These are phyloP conservation scores for Thomomys bottae DNA, from an alignment of 2,113 vertebrate species.

Conservation along the genomic window DNA sequence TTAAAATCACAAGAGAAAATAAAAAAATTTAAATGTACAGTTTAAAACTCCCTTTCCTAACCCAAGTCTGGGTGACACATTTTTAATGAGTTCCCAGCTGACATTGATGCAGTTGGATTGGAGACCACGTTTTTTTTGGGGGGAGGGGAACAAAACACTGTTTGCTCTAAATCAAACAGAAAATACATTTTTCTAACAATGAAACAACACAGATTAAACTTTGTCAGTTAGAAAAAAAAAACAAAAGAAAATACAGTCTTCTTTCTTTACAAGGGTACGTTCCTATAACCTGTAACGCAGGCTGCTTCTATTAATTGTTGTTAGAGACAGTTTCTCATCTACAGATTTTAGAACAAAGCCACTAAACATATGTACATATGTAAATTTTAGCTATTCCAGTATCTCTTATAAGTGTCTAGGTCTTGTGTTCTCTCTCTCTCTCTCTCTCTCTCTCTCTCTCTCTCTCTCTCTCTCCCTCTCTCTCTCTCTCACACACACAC, in stretches of 20 bases:
- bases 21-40: neutral
- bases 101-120: neutral
- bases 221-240: conserved; percentile 1
- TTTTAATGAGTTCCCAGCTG: neutral
- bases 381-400: neutral
- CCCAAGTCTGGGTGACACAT: neutral
- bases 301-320: neutral
- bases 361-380: conserved; percentile 8
- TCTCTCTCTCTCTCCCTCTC: too few species aligned
- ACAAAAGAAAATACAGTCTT: neutral
- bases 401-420: conserved; percentile 3
- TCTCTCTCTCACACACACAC: too few species aligned
- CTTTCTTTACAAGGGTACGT: neutral
- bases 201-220: neutral
- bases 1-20: neutral
- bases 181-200: conserved; percentile 14
- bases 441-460: too few species aligned
- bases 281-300: neutral
- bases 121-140: neutral
- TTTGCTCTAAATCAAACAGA: neutral
- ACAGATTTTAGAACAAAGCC: conserved; percentile 19
- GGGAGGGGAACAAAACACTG: neutral
- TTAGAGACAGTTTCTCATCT: neutral
- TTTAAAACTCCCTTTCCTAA: neutral
- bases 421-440: too few species aligned